A percentile compares a stretch with the other conserved stretches of the same genome.
These are phyloP conservation scores for Colletes collaris DNA, from an alignment of 2,888 invertebrate genomes.

Conservation along the genomic window DNA sequence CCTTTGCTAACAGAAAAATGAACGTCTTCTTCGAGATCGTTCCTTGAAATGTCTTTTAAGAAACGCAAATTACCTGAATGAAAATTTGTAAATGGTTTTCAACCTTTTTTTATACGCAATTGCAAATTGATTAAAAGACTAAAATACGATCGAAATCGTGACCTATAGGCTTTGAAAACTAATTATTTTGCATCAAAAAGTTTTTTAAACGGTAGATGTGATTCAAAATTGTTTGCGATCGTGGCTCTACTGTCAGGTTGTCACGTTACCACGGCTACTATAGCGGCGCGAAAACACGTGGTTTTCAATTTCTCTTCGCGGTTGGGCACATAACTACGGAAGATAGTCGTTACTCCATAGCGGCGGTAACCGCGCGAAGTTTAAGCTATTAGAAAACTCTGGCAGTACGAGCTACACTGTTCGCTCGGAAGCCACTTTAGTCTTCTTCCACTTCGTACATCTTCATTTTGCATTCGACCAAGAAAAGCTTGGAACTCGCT, in stretches of 20 bases:
- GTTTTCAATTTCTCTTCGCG: conserved; percentile 44
- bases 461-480: conserved; percentile 21
- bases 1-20: too few species aligned
- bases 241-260: not conserved
- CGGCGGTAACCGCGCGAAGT: conserved; percentile 32
- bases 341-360: conserved; percentile 26
- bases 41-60: too few species aligned
- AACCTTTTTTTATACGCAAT: too few species aligned
- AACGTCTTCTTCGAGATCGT: too few species aligned
- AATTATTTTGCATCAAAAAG: too few species aligned
- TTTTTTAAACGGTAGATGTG: too few species aligned
- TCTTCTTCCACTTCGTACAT: conserved; percentile 5
- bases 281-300: conserved; percentile 18
- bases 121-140: too few species aligned
- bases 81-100: too few species aligned
- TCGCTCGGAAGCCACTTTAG: not conserved
- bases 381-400: conserved; percentile 16
- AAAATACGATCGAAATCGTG: too few species aligned
- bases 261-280: not conserved
- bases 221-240: too few species aligned
- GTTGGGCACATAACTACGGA: conserved; percentile 31
- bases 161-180: too few species aligned
- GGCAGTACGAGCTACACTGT: not conserved
- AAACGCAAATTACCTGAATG: too few species aligned
- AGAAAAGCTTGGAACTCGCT: conserved; percentile 13